Evolutionary conservation across 2,113 vertebrate species (phyloP), one percentile per base, ranked within the genome.

Genomic region (Etheostoma cragini): DNA sequence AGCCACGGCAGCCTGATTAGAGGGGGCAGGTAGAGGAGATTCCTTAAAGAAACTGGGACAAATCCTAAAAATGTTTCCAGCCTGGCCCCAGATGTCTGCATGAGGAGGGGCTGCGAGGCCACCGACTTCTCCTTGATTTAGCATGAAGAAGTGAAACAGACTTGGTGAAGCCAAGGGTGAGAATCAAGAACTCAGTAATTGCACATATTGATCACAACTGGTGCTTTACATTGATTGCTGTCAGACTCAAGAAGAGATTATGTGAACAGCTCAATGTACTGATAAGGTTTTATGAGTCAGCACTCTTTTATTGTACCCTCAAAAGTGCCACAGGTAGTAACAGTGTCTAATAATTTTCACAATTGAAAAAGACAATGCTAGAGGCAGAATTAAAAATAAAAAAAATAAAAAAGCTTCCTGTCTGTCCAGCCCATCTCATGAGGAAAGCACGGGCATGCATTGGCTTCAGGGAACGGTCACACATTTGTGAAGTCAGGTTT

Each of bases 11-110:
- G 58, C 83, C 87, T 84, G 85, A 84, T 76, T 82, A 46, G 17
- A 84, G 53, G 42, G 24, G 75, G 67, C 80, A 56, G 64, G 35
- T 72, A n/a, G 62, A 82, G 76, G 82, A 82, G 58, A 77, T 74
- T 83, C 84, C 78, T 79, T 52, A 24, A 52, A 66, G 73, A 83
- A 92, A 84, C 85, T 89, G 72, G 90, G 81, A 85, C 90, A 65
- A 57, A 61, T 42, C 66, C 70, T 84, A 57, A 81, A 86, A 78
- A 69, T 33, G 70, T 56, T 63, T n/a, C 57, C 69, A 1, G 76
- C 6, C 52, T 1, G 65, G 68, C 45, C 86, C 66, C 80, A 78
- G 84, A 82, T 15, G 79, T 83, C 83, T 81, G 80, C 30, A 24
- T 22, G 66, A 80, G 54, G 58, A 21, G 58, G 67, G 71, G 72